Evolutionary conservation across 2,113 vertebrate genomes (phyloP).

Genomic region (Rhizomys pruinosus): DNA sequence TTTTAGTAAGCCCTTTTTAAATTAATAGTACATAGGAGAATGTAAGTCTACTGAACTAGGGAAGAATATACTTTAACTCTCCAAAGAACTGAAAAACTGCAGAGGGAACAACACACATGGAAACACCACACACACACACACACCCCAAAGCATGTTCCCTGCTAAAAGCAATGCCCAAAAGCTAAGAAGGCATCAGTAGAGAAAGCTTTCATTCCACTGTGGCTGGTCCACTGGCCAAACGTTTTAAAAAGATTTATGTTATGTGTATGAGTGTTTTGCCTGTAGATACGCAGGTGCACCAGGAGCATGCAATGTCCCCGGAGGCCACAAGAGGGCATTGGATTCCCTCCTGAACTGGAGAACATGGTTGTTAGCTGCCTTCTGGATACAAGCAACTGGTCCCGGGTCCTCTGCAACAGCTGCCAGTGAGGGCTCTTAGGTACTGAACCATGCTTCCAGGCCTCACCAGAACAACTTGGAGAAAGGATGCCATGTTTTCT

Average conservation of each 20-base stretch:
- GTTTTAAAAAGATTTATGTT: too few relatives aligned
- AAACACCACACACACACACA: neutral
- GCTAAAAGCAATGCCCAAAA: constrained; percentile 1
- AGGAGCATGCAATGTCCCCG: too few relatives aligned
- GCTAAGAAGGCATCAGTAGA: neutral
- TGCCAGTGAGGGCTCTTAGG: too few relatives aligned
- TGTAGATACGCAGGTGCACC: too few relatives aligned
- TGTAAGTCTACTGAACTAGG: neutral
- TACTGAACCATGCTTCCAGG: too few relatives aligned
- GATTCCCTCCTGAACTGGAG: too few relatives aligned
- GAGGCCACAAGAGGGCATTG: too few relatives aligned
- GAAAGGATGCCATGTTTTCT: neutral
- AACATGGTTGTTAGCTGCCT: too few relatives aligned
- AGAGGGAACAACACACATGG: neutral
- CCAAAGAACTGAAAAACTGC: neutral
- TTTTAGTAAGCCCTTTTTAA: constrained; percentile 1
- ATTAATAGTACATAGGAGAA: neutral
- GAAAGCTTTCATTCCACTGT: neutral
- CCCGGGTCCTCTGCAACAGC: too few relatives aligned
- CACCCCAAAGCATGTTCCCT: neutral
- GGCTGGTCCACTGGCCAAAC: neutral
- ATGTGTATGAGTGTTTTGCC: too few relatives aligned
- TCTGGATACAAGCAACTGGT: too few relatives aligned
- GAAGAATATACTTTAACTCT: neutral
- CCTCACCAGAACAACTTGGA: neutral